Conservation (phyloP, 1,140 invertebrate species). For the Melipona quadrifasciata region DNA sequence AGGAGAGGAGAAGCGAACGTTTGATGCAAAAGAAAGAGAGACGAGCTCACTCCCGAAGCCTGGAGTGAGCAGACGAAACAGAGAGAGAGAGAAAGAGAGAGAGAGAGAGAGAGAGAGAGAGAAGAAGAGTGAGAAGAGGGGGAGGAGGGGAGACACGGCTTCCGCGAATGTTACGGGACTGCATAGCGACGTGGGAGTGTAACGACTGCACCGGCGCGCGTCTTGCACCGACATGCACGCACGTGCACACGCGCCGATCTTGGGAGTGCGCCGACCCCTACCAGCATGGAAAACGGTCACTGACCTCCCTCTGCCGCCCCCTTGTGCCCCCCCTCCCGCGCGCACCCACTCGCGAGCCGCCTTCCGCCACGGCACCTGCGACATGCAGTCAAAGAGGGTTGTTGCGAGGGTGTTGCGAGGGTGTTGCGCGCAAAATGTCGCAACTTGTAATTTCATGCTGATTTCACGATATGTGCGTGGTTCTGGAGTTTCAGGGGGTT, state of each 20-base stretch:
- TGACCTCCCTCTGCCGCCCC: conserved; percentile 71
- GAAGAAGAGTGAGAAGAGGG: conserved; percentile 16
- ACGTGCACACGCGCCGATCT: conserved; percentile 70
- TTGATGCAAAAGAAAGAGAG: not conserved
- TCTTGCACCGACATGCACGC: conserved; percentile 64
- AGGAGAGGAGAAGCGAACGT: not conserved
- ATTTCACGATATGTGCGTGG: too few species aligned
- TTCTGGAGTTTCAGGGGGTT: too few species aligned
- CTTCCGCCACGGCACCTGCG: conserved; percentile 47
- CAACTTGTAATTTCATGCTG: not conserved
- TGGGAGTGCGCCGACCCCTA: conserved; percentile 80
- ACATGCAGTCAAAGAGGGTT: conserved; percentile 35
- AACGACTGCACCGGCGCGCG: conserved; percentile 69
- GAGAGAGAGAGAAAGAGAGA: not conserved
- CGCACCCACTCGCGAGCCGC: not conserved
- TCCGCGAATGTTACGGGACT: conserved; percentile 82
- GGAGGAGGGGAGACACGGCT: conserved; percentile 61
- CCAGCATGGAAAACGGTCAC: conserved; percentile 73
- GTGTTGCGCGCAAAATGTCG: conserved; percentile 13
- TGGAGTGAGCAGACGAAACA: conserved; percentile 14
- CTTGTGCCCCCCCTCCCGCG: conserved; percentile 43
- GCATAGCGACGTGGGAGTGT: conserved; percentile 81
- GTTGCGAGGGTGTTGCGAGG: conserved; percentile 46
- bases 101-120: conserved; percentile 26
- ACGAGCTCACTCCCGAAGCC: not conserved